Conservation (phyloP, 1,140 invertebrate species). For the Ditylenchus dipsaci region DNA sequence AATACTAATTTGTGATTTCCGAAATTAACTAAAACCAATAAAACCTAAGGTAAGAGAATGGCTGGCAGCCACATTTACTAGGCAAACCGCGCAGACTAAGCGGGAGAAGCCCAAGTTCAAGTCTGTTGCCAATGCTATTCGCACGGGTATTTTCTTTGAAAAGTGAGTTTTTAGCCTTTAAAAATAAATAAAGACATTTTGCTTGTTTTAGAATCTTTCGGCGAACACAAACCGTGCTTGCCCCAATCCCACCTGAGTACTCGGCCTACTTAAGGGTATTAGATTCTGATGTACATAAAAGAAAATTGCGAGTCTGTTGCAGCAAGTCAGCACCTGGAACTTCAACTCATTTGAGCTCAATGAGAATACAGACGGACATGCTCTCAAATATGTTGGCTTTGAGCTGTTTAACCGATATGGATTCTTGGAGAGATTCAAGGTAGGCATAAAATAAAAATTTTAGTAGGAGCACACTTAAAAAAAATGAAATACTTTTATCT, state of each 20-base stretch:
- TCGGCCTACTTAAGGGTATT: conserved; percentile 79
- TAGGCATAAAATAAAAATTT: no score
- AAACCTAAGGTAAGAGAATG: conserved; percentile 69
- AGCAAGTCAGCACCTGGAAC: conserved; percentile 79
- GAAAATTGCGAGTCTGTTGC: conserved; percentile 4
- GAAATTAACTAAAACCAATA: background rate
- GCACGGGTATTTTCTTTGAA: conserved; percentile 90
- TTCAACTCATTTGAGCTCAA: conserved; percentile 87
- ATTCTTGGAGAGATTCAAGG: conserved; percentile 90
- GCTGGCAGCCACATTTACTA: conserved; percentile 93
- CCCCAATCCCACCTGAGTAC: conserved; percentile 83
- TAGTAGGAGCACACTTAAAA: no score
- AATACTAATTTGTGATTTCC: conserved; percentile 67
- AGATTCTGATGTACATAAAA: conserved; percentile 3
- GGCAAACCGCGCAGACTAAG: conserved; percentile 68
- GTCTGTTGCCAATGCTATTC: conserved; percentile 91
- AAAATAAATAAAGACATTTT: no score
- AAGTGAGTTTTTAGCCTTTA: conserved; percentile 32
- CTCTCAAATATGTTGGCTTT: conserved; percentile 84
- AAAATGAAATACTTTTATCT: no score
- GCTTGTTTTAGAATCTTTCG: conserved; percentile 71
- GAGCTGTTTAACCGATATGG: conserved; percentile 91
- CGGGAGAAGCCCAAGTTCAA: conserved; percentile 72
- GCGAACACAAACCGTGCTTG: conserved; percentile 72
- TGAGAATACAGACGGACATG: conserved; percentile 75